Evolutionary conservation across 2,888 invertebrate genomes (phyloP).

Genomic region (Sinohyriopsis cumingii): DNA sequence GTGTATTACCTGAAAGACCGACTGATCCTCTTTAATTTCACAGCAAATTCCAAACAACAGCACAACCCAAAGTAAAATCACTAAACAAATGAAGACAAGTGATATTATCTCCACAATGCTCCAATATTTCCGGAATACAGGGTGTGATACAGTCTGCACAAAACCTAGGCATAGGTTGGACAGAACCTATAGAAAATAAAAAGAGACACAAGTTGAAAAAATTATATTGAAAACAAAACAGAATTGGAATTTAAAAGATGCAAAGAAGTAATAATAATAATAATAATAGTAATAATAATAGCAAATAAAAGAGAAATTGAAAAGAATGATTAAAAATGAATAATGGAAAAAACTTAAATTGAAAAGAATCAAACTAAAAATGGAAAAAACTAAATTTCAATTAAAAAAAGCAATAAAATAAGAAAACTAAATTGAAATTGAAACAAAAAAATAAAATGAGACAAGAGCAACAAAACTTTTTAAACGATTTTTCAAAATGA

Average conservation of each 20-base stretch:
- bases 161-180: background rate
- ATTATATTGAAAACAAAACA: background rate
- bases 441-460: background rate
- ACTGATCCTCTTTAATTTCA: background rate
- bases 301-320: too few relatives aligned
- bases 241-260: background rate
- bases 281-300: too few relatives aligned
- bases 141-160: background rate
- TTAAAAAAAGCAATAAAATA: too few relatives aligned
- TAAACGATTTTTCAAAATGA: too few relatives aligned
- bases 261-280: too few relatives aligned
- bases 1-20: background rate
- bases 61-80: background rate
- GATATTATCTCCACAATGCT: background rate
- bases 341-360: too few relatives aligned
- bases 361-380: too few relatives aligned
- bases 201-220: background rate
- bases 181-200: background rate
- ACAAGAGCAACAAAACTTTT: too few relatives aligned
- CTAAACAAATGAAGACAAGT: background rate
- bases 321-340: too few relatives aligned
- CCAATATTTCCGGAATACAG: background rate
- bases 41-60: background rate
- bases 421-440: too few relatives aligned
- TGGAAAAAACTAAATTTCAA: too few relatives aligned